Evolutionary conservation across 2,797 vertebrate species (phyloP), one percentile per base, ranked within the genome.

Genomic region (Orientallactaga sibirica): DNA sequence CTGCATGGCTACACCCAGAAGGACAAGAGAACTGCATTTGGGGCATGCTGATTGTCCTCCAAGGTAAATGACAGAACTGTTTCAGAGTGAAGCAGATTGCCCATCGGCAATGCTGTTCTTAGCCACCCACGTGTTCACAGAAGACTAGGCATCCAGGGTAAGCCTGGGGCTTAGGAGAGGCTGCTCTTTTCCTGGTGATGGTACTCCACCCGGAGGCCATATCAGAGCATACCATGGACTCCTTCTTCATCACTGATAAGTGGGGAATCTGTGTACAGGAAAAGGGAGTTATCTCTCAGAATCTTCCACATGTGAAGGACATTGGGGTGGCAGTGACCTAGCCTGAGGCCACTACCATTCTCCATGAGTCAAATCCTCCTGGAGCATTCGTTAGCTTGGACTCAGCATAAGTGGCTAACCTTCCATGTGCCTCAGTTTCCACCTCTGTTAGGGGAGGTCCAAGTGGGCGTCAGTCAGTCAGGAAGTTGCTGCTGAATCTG

Each of bases 381-480:
- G 2, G 14, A 15, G 11, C 16, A 19, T 7, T 58, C 70, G 29
- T 37, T 77, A 1, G 27, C 62, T 70, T 4, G 67, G 25, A 52
- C 29, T 70, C 74, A 55, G 7, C 27, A 0, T 67, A 52, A 62
- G 33, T 62, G 16, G 7, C 66, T 80, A 58, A 15, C 16, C 27
- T 29, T 29, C 22, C 15, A 0, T 0, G 2, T n/a, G 58, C 73
- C 43, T 76, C 48, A 2, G 33, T 80, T 76, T 80, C 29, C 62
- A 5, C 22, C 16, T 61, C 74, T 61, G 3, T 61, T 25, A 75
- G 3, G 0, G 5, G 92, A 74, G 4, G 0, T 12, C 71, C 14
- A 1, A n/a, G 19, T 0, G 0, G 7, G 7, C 70, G 14, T 27
- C 24, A 29, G 33, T n/a, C 25, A 10, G 1, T 3, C 24, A n/a